Base-by-base conservation (phyloP, 2,113 vertebrate species). In the Edolisoma coerulescens region DNA sequence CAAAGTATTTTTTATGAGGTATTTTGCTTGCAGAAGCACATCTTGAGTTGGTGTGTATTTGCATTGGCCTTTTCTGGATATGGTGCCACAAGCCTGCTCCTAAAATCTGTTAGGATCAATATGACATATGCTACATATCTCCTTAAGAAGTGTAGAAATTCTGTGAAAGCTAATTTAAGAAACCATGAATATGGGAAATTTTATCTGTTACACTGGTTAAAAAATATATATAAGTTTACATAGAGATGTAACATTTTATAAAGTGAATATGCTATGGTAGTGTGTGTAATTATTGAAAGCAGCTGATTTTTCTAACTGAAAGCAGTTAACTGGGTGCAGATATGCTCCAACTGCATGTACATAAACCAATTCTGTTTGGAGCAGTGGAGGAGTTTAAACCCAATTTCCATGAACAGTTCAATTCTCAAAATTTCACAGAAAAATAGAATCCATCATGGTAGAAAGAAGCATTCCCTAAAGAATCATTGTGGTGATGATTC, bases 401-500 rank as follows among this genome's bases (percentile, higher is more conserved):
- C 11, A 88, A 61, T 91, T 96, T 82, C 17, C 44, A 94, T 20
- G 10, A 95, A 81, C 50, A 19, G 37, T 87, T 96, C 52, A 64
- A 68, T 87, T 94, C 89, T 47, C 60, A 83, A 93, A 49, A 92
- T 96, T 95, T 95, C 63, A 69, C 13, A 47, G 35, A 68, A 83
- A 89, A 95, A 73, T 71, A 73, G 42, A 78, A 87, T 84, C 54
- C 17, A 50, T 87, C 67, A 70, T 84, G 74, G 42, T 27, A 83
- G n/a, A 95, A 79, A 84, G n/a, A 94, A 94, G 23, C 21, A 90
- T 89, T 95, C 89, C 93, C 77, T 32, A 89, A 88, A 74, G 87
- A 95, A 76, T 94, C 70, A 68, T 78, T 95, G 60, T 49, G 84
- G 78, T 75, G 69, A 77, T 70, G 84, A 94, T 89, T 91, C 57